A percentile compares a stretch with the other conserved stretches of the same genome.
These are phyloP conservation scores for Cuculus canorus DNA, from an alignment of 2,797 vertebrate species.

Conservation along the genomic window DNA sequence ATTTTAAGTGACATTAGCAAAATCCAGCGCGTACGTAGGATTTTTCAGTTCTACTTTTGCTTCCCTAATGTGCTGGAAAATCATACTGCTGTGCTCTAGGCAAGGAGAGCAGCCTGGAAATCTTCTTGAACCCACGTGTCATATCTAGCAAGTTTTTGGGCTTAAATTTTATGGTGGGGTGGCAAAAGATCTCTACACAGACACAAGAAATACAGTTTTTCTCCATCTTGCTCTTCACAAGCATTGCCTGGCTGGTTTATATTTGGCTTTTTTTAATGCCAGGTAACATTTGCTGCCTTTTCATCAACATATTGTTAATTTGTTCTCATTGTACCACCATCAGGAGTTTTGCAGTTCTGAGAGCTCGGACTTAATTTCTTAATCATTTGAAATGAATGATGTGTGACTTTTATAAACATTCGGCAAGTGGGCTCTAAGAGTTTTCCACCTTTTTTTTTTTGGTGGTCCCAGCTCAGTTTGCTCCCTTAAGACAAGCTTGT, in stretches of 20 bases:
- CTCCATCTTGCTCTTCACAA: neutral
- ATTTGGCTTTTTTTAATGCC: neutral
- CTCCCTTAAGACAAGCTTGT: neutral
- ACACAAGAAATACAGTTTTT: neutral
- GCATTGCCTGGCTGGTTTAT: neutral
- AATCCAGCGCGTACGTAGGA: conserved; percentile 70
- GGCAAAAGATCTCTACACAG: conserved; percentile 27
- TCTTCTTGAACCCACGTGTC: conserved; percentile 33
- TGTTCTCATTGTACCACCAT: neutral
- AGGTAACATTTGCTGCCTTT: neutral
- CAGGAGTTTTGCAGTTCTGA: neutral
- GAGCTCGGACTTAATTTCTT: neutral
- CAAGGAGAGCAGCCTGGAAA: conserved; percentile 63
- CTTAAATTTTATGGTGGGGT: conserved; percentile 7
- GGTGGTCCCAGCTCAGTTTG: neutral
- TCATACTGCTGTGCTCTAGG: conserved; percentile 69
- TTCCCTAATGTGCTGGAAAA: conserved; percentile 77
- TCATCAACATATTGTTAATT: neutral
- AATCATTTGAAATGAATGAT: neutral
- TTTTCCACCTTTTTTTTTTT: neutral
- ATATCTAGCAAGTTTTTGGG: neutral
- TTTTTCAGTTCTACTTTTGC: conserved; percentile 74
- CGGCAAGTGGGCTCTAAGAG: neutral
- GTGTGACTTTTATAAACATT: neutral
- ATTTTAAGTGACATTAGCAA: conserved; percentile 77